Conservation (phyloP, 2,888 invertebrate species). For the Cheilosia impressa region DNA sequence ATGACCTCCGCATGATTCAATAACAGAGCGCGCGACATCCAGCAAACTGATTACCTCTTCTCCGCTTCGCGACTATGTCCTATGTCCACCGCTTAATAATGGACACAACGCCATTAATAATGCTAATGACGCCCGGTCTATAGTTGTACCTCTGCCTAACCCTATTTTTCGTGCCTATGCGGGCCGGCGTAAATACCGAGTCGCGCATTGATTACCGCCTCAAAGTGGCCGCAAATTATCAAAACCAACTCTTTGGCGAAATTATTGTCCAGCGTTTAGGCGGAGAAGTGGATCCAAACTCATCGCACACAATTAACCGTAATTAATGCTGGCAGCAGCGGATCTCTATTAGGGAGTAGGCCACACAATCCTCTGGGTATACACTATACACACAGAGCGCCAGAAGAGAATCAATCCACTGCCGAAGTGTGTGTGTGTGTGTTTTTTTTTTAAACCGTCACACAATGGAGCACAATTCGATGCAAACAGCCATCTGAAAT, state of each 20-base stretch:
- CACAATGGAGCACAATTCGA: slow-evolving; percentile 52
- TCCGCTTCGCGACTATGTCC: slow-evolving; percentile 34
- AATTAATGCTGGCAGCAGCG: slow-evolving; percentile 62
- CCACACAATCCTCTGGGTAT: slow-evolving; percentile 28
- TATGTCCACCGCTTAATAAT: slow-evolving; percentile 52
- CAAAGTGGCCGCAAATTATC: slow-evolving; percentile 56
- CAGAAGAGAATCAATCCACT: slow-evolving; percentile 50
- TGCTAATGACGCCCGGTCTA: slow-evolving; percentile 65
- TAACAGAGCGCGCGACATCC: background rate
- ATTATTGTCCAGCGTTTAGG: slow-evolving; percentile 34
- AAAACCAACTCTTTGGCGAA: slow-evolving; percentile 55
- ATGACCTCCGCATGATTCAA: slow-evolving; percentile 15
- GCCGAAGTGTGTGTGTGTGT: slow-evolving; percentile 2
- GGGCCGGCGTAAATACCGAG: background rate
- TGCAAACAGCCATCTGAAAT: slow-evolving; percentile 25
- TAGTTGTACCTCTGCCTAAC: slow-evolving; percentile 8
- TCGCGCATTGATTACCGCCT: slow-evolving; percentile 49
- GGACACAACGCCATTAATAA: slow-evolving; percentile 69
- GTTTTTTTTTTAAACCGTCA: slow-evolving; percentile 33
- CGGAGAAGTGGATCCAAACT: slow-evolving; percentile 52
- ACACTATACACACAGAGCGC: background rate
- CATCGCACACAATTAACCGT: slow-evolving; percentile 66
- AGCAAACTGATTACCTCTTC: slow-evolving; percentile 10
- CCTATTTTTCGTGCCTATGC: background rate
- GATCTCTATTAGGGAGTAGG: slow-evolving; percentile 36